These are phyloP conservation scores for Nomada ferruginata DNA, from an alignment of 2,888 invertebrate species.

Conservation along the genomic window DNA sequence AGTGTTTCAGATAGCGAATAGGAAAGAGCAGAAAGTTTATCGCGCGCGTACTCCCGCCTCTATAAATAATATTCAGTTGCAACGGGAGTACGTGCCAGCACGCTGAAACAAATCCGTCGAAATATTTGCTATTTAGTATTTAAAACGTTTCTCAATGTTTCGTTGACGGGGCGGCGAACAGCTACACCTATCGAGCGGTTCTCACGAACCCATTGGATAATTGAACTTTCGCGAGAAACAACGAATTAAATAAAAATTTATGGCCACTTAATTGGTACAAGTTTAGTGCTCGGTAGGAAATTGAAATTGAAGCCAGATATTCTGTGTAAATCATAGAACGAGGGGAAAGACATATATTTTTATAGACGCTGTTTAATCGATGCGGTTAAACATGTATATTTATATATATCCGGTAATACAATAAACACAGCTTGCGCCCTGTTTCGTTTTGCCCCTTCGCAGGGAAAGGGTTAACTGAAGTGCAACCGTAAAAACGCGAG, in stretches of 20 bases:
- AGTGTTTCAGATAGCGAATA: slow-evolving; percentile 50
- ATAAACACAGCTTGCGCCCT: too few relatives aligned
- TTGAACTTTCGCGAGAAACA: slow-evolving; percentile 1
- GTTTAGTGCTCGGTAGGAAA: too few relatives aligned
- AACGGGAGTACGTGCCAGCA: slow-evolving; percentile 20
- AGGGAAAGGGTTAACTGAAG: neutral
- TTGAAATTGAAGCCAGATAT: too few relatives aligned
- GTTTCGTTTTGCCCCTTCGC: neutral
- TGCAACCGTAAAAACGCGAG: neutral
- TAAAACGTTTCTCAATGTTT: slow-evolving; percentile 30
- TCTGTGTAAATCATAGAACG: too few relatives aligned
- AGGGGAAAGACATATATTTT: too few relatives aligned
- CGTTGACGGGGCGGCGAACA: neutral
- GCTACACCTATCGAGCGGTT: slow-evolving; percentile 18
- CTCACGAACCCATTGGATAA: slow-evolving; percentile 16
- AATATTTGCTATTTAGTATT: slow-evolving; percentile 44
- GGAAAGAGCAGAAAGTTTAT: slow-evolving; percentile 59
- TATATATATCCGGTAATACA: too few relatives aligned
- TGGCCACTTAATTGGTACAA: too few relatives aligned
- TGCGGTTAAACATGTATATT: too few relatives aligned
- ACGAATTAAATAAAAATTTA: too few relatives aligned
- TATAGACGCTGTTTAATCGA: too few relatives aligned
- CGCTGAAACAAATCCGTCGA: slow-evolving; percentile 41
- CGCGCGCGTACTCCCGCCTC: slow-evolving; percentile 29
- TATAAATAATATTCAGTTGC: slow-evolving; percentile 53